Evolutionary conservation across 2,113 vertebrate genomes (phyloP), one percentile per base, ranked within the genome.

Genomic region (Heterocephalus glaber): DNA sequence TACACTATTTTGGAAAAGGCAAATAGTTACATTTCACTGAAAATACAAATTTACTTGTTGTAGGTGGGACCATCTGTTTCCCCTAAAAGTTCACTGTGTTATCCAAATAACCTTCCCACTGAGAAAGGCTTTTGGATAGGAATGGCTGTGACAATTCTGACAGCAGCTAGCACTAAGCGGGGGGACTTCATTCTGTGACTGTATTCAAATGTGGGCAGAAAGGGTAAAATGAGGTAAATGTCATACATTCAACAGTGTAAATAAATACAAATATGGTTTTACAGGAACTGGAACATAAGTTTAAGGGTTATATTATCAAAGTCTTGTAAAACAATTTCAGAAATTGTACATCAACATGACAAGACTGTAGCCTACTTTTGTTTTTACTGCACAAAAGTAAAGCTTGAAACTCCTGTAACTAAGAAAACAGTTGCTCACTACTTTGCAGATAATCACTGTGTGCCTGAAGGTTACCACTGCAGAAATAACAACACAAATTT

Each of bases 231-330:
- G 79, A 98, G 95, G 95, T 97, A 76, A 96, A 92, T 58, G 89
- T 58, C 63, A 12, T 94, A 90, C 93, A 91, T 80, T 97, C 97
- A 91, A 72, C 7, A 96, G 49, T 3, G 90, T 92, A 96, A 98
- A 98, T 89, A 96, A 98, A 97, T 93, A 95, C 93, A 97, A 95
- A 88, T 94, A 81, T 65, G 79, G 96, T 93, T 97, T 95, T 97
- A 85, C 54, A 96, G 98, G 95, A 98, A 97, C 97, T 87, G n/a
- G 85, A 97, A 96, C 24, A 38, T 92, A 95, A 97, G 98, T 99
- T 99, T 98, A 96, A 98, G 98, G 98, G 98, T 99, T 99, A 99
- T 99, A 99, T 99, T 99, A 99, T 99, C 99, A 99, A 99, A 99
- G 99, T 98, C 98, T 97, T 99, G 98, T 99, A 99, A 99, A 99